Base-by-base conservation (phyloP, 2,888 invertebrate genomes). In the Colostygia pectinataria region DNA sequence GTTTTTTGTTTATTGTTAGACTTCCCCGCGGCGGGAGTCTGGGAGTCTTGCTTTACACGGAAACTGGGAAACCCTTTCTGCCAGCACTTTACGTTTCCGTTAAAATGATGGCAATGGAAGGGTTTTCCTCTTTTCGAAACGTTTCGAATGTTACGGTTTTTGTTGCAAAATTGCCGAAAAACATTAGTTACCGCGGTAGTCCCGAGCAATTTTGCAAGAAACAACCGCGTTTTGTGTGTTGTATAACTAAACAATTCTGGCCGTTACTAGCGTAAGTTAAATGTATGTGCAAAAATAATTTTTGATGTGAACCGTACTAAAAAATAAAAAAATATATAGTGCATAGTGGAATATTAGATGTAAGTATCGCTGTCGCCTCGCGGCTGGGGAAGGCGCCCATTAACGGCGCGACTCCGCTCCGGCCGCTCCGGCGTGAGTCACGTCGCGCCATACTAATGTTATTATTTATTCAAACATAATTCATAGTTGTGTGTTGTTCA, bases 231-330 rank as follows among this genome's bases (percentile, higher is more conserved):
- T 46, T 41, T 29, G 31, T 51, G 24, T 44, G 40, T 42, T 51
- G 38, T 55, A 34, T 55, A 46, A 45, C 45, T 51, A 37, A 33
- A 48, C 52, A 38, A 44, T 51, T 59, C 51, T 55, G 57, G 46
- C 68, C 71, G 77, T 72, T 71, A 63, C 56, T 74, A 77, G 74
- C 43, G 66, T 78, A 76, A 78, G 66, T 68, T 68, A 65, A 60
- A 67, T 77, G 71, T 74, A 67, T 66, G 73, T 74, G 73, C 63
- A 60, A 62, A 52, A 65, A 68, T 69, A 63, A 76, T 78, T 77
- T 78, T 77, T 67, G 71, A 75, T 77, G 81, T 79, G 74, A 59
- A 66, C 66, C 65, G 61, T 75, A 77, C 74, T 78, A 77, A 66
- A 61, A 65, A 54, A 31, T 43, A 62, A 61, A 63, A 58, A 18